phyloP scores from a whole-genome alignment of 2,797 vertebrate genomes.

The Anabacerthia variegaticeps region DNA sequence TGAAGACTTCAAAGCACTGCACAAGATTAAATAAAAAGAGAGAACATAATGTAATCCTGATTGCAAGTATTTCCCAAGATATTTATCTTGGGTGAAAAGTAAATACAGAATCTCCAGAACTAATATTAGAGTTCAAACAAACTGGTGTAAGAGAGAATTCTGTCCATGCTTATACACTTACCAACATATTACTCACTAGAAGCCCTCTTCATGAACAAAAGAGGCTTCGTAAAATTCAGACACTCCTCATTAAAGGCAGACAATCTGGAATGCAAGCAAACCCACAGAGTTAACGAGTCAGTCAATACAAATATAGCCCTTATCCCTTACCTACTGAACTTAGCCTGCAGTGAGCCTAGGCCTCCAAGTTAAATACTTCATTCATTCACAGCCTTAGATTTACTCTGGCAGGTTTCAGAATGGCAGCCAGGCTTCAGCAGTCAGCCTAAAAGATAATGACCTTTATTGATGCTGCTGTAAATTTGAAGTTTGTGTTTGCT shows the following conservation, averaged over 20 bases:
- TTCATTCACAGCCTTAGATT: constrained; percentile 29
- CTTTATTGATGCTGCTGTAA: not conserved
- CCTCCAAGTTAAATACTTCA: not conserved
- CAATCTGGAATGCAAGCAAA: constrained; percentile 44
- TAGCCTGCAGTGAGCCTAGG: not conserved
- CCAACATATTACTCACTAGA: not conserved
- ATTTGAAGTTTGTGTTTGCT: not conserved
- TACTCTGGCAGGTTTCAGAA: not conserved
- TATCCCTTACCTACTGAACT: not conserved
- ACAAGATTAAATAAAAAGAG: not conserved
- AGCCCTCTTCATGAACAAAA: not conserved
- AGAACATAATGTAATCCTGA: not conserved
- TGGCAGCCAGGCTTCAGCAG: not conserved
- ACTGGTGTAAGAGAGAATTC: not conserved
- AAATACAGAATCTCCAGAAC: constrained; percentile 19
- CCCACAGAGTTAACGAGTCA: not conserved
- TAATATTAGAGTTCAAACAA: not conserved
- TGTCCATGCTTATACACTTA: not conserved
- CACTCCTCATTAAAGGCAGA: not conserved
- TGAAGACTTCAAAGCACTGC: not conserved
- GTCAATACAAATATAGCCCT: not conserved
- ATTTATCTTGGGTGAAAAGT: constrained; percentile 2
- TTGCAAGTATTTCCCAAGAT: constrained; percentile 3
- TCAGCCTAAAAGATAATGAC: not conserved
- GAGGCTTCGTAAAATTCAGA: constrained; percentile 13